Evolutionary conservation across 2,797 vertebrate species (phyloP).

Genomic region (Xerus rutilus): DNA sequence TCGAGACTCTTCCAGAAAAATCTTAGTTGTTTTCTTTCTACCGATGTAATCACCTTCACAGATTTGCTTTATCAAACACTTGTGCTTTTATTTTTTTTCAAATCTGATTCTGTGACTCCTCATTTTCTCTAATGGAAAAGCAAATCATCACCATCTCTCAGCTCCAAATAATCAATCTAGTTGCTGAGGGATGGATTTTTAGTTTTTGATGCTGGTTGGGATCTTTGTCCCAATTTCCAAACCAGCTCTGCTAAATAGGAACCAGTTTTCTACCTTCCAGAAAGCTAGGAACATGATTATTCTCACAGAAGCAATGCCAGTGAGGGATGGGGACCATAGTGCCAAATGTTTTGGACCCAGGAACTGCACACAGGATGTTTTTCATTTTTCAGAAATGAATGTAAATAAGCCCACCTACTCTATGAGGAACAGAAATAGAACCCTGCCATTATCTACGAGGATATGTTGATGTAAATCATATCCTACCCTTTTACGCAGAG

Average conservation of each 20-base stretch:
- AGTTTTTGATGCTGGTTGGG: constrained; percentile 48
- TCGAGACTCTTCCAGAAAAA: constrained; percentile 75
- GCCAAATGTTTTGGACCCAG: neutral
- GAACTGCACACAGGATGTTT: neutral
- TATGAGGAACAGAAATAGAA: constrained; percentile 51
- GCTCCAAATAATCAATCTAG: constrained; percentile 34
- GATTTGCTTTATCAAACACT: constrained; percentile 48
- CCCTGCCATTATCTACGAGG: constrained; percentile 37
- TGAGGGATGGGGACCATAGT: neutral
- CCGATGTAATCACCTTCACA: constrained; percentile 48
- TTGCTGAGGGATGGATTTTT: constrained; percentile 60
- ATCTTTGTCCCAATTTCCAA: constrained; percentile 32
- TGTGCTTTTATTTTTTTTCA: rapidly evolving
- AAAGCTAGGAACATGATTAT: neutral
- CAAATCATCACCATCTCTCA: neutral
- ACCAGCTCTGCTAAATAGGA: neutral
- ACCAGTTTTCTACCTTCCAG: neutral
- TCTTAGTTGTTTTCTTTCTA: constrained; percentile 63
- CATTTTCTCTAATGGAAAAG: constrained; percentile 26
- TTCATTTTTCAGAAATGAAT: constrained; percentile 22
- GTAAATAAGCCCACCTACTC: constrained; percentile 23
- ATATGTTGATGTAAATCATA: neutral
- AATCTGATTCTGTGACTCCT: neutral
- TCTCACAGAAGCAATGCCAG: neutral
- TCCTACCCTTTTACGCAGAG: constrained; percentile 10